These are phyloP conservation scores for Crocuta crocuta DNA, from an alignment of 2,113 vertebrate genomes.

Conservation along the genomic window DNA sequence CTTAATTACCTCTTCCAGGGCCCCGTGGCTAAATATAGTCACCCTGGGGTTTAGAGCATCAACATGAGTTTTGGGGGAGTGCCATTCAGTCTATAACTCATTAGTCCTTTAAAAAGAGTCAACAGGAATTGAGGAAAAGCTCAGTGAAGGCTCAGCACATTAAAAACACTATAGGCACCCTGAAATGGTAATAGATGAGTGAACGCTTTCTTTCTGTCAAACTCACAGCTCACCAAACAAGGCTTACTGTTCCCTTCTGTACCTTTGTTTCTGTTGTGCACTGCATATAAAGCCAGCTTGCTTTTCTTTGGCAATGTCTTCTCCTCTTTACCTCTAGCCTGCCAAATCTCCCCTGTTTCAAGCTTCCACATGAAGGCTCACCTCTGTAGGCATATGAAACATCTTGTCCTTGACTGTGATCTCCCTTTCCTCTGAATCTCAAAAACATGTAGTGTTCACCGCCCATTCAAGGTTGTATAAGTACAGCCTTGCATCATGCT, in stretches of 20 bases:
- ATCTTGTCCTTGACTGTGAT: background rate
- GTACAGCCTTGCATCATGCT: too few species aligned
- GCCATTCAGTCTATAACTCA: background rate
- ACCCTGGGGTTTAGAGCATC: background rate
- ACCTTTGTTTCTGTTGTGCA: background rate
- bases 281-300: background rate
- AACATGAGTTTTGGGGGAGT: rapidly evolving
- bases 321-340: background rate
- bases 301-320: background rate
- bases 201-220: background rate
- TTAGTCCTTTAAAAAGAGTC: background rate
- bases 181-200: rapidly evolving
- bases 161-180: background rate
- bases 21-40: background rate
- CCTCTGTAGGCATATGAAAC: background rate
- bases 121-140: background rate
- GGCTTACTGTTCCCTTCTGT: background rate
- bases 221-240: background rate
- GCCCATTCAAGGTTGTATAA: background rate
- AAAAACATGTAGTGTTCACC: background rate
- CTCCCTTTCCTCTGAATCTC: background rate
- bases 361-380: background rate
- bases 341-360: background rate
- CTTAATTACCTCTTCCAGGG: background rate
- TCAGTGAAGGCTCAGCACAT: background rate